phyloP scores from a whole-genome alignment of 2,113 vertebrate species.

The Agelaius phoeniceus region DNA sequence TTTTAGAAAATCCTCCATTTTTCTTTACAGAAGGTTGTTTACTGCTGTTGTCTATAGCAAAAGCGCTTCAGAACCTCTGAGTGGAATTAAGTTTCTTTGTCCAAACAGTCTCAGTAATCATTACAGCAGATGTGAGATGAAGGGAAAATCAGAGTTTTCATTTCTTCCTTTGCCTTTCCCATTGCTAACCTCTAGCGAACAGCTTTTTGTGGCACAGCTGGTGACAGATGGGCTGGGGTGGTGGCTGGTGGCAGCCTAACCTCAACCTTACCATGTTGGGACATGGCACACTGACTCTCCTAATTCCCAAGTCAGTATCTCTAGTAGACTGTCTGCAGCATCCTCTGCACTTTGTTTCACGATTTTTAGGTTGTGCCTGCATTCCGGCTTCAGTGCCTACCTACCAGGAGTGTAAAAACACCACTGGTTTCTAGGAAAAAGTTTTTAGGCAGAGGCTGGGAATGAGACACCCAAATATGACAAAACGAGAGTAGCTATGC shows the following conservation, averaged over 20 bases:
- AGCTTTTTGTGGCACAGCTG: neutral
- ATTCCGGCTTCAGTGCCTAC: neutral
- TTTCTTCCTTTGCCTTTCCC: neutral
- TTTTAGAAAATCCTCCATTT: neutral
- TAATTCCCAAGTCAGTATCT: neutral
- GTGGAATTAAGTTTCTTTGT: neutral
- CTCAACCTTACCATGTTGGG: rapidly evolving
- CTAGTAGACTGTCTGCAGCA: neutral
- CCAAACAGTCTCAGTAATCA: neutral
- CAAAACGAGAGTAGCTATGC: neutral
- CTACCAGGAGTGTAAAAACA: neutral
- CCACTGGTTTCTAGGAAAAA: neutral
- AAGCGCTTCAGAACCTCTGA: neutral
- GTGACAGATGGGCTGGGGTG: neutral
- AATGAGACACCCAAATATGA: neutral
- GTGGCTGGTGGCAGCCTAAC: neutral
- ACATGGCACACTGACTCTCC: neutral
- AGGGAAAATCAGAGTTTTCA: neutral
- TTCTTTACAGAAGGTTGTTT: neutral
- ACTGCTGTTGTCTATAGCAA: neutral
- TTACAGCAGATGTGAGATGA: neutral
- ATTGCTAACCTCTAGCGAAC: neutral
- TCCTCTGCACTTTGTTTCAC: neutral
- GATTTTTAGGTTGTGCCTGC: neutral
- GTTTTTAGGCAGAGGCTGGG: neutral